phyloP scores from a whole-genome alignment of 2,113 vertebrate genomes.

The Callospermophilus lateralis region DNA sequence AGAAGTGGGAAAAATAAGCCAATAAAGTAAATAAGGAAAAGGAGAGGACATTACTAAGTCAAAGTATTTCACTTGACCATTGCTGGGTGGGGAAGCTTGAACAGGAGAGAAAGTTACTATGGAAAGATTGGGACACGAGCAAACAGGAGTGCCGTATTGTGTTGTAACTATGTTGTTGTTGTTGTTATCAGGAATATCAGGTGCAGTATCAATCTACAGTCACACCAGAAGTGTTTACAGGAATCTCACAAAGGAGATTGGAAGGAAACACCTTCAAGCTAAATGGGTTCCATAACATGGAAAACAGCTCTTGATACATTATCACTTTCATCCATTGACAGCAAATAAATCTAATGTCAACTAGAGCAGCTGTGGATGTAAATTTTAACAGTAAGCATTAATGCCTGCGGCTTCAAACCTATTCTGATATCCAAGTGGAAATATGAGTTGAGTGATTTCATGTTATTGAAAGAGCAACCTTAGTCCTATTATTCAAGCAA shows the following conservation, averaged over 20 bases:
- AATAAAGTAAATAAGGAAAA: background rate
- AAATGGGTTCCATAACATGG: background rate
- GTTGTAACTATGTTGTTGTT: constrained; percentile 7
- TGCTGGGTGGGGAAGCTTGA: background rate
- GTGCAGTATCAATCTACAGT: background rate
- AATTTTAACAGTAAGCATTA: constrained; percentile 8
- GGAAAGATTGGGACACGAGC: background rate
- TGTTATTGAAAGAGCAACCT: constrained; percentile 25
- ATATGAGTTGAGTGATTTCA: background rate
- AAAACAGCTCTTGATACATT: background rate
- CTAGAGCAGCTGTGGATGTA: background rate
- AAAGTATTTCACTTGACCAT: background rate
- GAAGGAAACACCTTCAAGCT: constrained; percentile 51
- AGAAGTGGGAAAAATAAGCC: background rate
- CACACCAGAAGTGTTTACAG: background rate
- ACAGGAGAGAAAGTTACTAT: constrained; percentile 8
- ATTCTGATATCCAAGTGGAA: background rate
- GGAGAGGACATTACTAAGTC: background rate
- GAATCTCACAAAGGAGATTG: constrained; percentile 23
- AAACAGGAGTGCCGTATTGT: constrained; percentile 19
- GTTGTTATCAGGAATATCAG: constrained; percentile 8
- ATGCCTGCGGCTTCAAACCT: background rate
- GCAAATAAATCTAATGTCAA: background rate
- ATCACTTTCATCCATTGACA: background rate
- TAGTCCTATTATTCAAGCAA: background rate